A percentile compares a stretch with the other conserved stretches of the same genome.
These are phyloP conservation scores for Scaptomyza hsui DNA, from an alignment of 1,140 invertebrate species.

Conservation along the genomic window DNA sequence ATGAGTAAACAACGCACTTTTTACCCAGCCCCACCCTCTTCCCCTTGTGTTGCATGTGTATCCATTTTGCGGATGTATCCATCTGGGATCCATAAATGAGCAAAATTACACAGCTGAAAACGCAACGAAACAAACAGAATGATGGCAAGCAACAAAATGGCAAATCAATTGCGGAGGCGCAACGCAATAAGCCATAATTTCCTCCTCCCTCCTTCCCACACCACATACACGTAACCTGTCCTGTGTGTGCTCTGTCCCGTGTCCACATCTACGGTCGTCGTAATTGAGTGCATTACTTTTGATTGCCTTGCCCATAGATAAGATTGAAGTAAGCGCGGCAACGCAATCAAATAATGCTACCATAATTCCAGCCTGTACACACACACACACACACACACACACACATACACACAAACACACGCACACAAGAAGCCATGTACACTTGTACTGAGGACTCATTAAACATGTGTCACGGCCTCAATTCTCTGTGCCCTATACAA, in stretches of 20 bases:
- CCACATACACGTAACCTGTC: no score
- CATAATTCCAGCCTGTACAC: slow-evolving; percentile 51
- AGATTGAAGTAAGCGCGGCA: slow-evolving; percentile 37
- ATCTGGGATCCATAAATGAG: not conserved
- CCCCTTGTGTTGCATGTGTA: no score
- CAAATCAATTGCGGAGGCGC: slow-evolving; percentile 34
- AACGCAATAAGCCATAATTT: not conserved
- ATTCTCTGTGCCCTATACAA: not conserved
- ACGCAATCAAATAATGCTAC: slow-evolving; percentile 68
- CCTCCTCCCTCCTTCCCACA: not conserved
- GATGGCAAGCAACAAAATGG: no score
- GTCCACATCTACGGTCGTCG: slow-evolving; percentile 45
- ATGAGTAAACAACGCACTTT: no score
- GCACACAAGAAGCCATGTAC: not conserved
- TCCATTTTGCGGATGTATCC: no score
- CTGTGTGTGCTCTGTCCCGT: not conserved
- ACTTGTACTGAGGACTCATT: not conserved
- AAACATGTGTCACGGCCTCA: not conserved
- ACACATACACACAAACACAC: slow-evolving; percentile 1
- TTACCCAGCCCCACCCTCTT: no score
- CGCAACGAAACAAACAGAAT: not conserved
- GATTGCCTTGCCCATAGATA: slow-evolving; percentile 60
- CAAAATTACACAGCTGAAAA: slow-evolving; percentile 3
- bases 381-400: slow-evolving; percentile 24
- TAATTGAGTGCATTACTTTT: slow-evolving; percentile 80